Conservation (phyloP, 2,888 invertebrate species). For the Ophion slaviceki region DNA sequence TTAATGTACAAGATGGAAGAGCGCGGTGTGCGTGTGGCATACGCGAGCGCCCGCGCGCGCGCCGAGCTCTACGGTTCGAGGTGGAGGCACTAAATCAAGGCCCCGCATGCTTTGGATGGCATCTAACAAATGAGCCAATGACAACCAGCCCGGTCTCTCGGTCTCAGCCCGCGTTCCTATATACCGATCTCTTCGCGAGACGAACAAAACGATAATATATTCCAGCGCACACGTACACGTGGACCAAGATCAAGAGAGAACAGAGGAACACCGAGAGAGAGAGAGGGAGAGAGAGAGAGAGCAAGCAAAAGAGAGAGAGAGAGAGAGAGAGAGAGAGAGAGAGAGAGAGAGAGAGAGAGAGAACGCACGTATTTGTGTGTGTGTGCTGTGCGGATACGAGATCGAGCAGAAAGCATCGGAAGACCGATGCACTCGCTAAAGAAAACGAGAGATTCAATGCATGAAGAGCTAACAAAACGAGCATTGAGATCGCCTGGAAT, state of each 20-base stretch:
- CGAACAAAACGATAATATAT: conserved; percentile 84
- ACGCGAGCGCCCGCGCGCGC: conserved; percentile 53
- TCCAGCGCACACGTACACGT: conserved; percentile 73
- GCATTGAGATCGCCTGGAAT: conserved; percentile 33
- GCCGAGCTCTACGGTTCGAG: conserved; percentile 74
- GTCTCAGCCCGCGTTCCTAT: conserved; percentile 63
- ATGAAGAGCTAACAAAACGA: conserved; percentile 43
- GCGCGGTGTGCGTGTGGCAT: conserved; percentile 27
- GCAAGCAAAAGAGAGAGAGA: no score
- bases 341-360: conserved; percentile 48
- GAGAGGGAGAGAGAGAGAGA: conserved; percentile 55
- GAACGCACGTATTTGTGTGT: conserved; percentile 7
- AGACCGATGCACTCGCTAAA: conserved; percentile 41
- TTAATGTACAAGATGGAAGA: conserved; percentile 42
- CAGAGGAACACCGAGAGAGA: conserved; percentile 13
- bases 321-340: conserved; percentile 55
- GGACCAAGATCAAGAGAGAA: conserved; percentile 42
- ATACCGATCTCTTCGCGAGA: conserved; percentile 71
- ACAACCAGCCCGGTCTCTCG: conserved; percentile 80
- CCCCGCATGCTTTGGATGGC: conserved; percentile 84
- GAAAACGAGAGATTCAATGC: conserved; percentile 49
- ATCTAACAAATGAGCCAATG: conserved; percentile 84
- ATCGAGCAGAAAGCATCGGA: conserved; percentile 62
- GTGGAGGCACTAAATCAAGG: conserved; percentile 83
- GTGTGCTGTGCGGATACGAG: conserved; percentile 55